Evolutionary conservation across 2,888 invertebrate genomes (phyloP).

Genomic region (Parelbella ahira): DNA sequence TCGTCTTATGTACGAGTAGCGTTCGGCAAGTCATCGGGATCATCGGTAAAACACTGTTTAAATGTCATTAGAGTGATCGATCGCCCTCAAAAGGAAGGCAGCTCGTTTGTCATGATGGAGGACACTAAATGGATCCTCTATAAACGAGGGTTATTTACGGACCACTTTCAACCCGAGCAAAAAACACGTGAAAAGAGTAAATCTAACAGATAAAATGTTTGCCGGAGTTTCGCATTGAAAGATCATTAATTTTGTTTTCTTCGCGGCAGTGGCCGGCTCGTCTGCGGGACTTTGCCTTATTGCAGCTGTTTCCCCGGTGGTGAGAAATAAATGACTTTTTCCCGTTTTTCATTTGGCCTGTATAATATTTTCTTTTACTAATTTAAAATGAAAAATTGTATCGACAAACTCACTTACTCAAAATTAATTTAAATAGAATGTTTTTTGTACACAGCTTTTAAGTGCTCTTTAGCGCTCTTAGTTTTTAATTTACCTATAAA

Average conservation of each 20-base stretch:
- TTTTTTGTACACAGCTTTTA: no score
- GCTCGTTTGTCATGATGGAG: conserved; percentile 66
- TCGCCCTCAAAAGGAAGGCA: conserved; percentile 50
- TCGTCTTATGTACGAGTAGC: conserved; percentile 6
- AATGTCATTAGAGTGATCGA: conserved; percentile 71
- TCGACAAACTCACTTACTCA: no score
- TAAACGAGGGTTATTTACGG: conserved; percentile 63
- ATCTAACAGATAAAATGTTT: conserved; percentile 55
- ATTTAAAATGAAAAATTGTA: no score
- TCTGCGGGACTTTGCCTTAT: conserved; percentile 32
- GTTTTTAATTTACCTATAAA: no score
- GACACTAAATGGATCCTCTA: conserved; percentile 66
- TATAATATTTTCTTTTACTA: no score
- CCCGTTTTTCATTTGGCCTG: conserved; percentile 25
- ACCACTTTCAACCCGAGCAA: conserved; percentile 47
- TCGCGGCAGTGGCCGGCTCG: conserved; percentile 28
- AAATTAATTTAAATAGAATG: no score
- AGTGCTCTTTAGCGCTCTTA: no score
- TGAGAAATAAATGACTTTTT: conserved; percentile 32
- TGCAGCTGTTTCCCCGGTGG: conserved; percentile 33
- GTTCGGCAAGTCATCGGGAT: conserved; percentile 45
- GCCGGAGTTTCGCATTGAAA: conserved; percentile 54
- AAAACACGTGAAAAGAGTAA: conserved; percentile 62
- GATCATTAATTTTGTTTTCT: conserved; percentile 62
- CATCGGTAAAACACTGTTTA: conserved; percentile 53